These are phyloP conservation scores for Octomys mimax DNA, from an alignment of 2,797 vertebrate genomes.

Conservation along the genomic window DNA sequence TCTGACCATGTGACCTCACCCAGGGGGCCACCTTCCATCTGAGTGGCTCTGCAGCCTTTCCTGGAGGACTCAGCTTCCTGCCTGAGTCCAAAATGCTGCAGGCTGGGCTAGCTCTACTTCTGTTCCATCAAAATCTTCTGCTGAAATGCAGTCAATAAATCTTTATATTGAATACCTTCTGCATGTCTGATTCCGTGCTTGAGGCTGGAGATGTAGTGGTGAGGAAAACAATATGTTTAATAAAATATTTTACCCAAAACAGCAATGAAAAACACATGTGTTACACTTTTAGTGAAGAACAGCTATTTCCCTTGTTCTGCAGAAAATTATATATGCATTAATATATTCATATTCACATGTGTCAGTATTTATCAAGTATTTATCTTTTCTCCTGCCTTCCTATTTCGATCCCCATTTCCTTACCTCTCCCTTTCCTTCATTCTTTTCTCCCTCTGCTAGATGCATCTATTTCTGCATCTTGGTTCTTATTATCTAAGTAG, in stretches of 20 bases:
- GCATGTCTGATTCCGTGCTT: background rate
- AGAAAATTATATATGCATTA: constrained; percentile 17
- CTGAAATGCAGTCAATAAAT: background rate
- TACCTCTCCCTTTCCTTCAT: background rate
- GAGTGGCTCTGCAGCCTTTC: background rate
- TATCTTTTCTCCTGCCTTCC: background rate
- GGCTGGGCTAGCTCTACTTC: background rate
- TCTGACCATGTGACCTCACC: background rate
- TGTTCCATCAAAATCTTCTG: background rate
- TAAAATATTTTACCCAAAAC: background rate
- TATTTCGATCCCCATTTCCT: background rate
- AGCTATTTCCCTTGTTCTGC: background rate
- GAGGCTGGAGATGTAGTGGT: background rate
- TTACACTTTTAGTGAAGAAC: constrained; percentile 13
- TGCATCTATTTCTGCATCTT: background rate
- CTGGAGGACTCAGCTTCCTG: background rate
- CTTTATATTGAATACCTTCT: background rate
- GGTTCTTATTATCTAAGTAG: constrained; percentile 5
- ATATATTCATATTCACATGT: background rate
- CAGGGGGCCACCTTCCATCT: background rate
- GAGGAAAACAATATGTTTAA: background rate
- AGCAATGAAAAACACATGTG: no score
- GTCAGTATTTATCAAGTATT: constrained; percentile 1
- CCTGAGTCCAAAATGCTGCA: background rate
- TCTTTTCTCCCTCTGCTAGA: background rate